Base-by-base conservation (phyloP, 23 tunicate genomes). In the Oikopleura albicans region DNA sequence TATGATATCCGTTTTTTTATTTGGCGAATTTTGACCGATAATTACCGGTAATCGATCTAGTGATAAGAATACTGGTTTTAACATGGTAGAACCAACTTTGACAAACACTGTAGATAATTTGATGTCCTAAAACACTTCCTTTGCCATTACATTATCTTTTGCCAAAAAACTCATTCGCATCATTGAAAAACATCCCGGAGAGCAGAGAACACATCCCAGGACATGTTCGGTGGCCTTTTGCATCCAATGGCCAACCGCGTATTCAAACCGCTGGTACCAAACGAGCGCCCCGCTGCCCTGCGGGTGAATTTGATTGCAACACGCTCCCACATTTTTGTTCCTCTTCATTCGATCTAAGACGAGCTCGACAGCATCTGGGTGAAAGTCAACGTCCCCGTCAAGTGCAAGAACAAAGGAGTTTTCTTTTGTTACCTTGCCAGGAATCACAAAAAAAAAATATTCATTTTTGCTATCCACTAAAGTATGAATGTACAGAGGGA, bases 191-290 rank as follows among this genome's bases (percentile, higher is more conserved):
- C 98, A 93, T 38, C 98, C 98, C 29, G 98, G 98, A 85, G 94
- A 87, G 84, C 98, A 93, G 39, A 93, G 86, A 2, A 93, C 98
- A 90, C 98, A 93, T 0, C 98, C 98, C 22, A 93, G 89, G 8
- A 93, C 98, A 79, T 93, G 98, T 86, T 93, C 98, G 16, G 98
- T 89, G 27, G 98, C 90, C 83, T 93, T 93, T 66, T 93, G 98
- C 1, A 93, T 86, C 95, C 95, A 93, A 87, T 93, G 98, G 27
- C 98, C 98, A 39, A 93, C 98, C 27, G 98, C 98, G 84, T 93
- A 93, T 63, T 93, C 98, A 56, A 93, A 93, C 76, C 90, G 90
- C 76, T 93, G 98, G 40, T 89, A 93, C 98, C 98, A 93, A 31
- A 93, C 95, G 0, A 93, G 89, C 40, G 94, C 94, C 0, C 98